Evolutionary conservation across 2,797 vertebrate genomes (phyloP).

Genomic region (Paratrypauchen microcephalus): DNA sequence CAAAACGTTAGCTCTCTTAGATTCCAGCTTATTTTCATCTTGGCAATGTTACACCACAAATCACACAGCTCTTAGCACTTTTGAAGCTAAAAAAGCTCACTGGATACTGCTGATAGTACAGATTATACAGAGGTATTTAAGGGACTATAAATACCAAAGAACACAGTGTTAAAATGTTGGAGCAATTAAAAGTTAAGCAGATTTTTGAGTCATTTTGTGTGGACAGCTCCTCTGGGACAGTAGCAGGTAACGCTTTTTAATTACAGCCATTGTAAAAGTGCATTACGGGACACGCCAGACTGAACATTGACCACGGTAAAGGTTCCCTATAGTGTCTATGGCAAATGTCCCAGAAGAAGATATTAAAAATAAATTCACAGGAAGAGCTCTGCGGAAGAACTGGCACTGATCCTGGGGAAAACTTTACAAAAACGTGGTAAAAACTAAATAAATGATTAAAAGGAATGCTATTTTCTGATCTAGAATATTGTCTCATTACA

Average conservation of each 20-base stretch:
- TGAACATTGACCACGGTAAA: slow-evolving; percentile 29
- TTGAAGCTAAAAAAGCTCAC: not conserved
- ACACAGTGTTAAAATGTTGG: slow-evolving; percentile 7
- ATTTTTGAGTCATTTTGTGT: slow-evolving; percentile 24
- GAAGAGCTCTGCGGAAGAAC: slow-evolving; percentile 11
- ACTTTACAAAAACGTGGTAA: not conserved
- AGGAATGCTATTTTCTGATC: too few species aligned
- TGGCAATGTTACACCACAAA: not conserved
- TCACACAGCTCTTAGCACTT: not conserved
- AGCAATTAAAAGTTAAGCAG: slow-evolving; percentile 55
- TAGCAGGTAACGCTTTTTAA: slow-evolving; percentile 57
- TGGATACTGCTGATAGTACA: not conserved
- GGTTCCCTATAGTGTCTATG: slow-evolving; percentile 19
- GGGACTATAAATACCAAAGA: slow-evolving; percentile 12
- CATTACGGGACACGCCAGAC: slow-evolving; percentile 15
- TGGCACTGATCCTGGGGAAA: not conserved
- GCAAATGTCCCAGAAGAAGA: slow-evolving; percentile 25
- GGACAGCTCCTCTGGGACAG: slow-evolving; percentile 40
- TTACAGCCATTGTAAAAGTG: slow-evolving; percentile 56
- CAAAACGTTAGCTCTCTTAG: too few species aligned
- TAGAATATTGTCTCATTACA: too few species aligned
- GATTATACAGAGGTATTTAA: not conserved
- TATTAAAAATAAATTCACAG: slow-evolving; percentile 29
- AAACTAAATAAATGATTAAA: not conserved
- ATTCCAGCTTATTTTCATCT: not conserved